Percentiles rank a stretch among this genome's conserved stretches.
Evolutionary conservation across 2,797 vertebrate genomes (phyloP).

Genomic region (Coccyzus lansbergi): DNA sequence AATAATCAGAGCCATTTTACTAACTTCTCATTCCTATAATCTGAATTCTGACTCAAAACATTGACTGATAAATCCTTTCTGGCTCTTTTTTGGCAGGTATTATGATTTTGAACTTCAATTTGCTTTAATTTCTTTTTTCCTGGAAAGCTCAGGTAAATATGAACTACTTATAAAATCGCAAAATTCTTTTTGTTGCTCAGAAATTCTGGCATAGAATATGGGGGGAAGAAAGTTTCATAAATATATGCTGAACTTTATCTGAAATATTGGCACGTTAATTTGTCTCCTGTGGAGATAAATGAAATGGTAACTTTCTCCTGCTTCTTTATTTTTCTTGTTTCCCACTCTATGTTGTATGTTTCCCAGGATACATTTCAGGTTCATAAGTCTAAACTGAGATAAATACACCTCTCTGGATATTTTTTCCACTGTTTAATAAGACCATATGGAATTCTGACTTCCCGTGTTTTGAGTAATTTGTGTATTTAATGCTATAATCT

Average conservation of each 20-base stretch:
- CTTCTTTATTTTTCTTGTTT: slow-evolving; percentile 31
- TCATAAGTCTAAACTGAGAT: not conserved
- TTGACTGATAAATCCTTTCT: not conserved
- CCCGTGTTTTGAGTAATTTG: not conserved
- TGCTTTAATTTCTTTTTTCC: not conserved
- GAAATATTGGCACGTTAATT: not conserved
- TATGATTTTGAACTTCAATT: not conserved
- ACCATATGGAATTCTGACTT: not conserved
- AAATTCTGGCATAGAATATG: not conserved
- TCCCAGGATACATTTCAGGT: not conserved
- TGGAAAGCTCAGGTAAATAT: not conserved
- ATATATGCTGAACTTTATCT: not conserved
- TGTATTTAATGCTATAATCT: not conserved
- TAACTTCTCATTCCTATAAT: not conserved
- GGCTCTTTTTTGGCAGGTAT: not conserved
- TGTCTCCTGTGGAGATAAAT: not conserved
- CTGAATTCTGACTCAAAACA: not conserved
- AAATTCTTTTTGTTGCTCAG: not conserved
- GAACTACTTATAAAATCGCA: not conserved
- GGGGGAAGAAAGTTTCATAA: not conserved
- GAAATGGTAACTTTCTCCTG: not conserved
- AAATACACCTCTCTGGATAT: not conserved
- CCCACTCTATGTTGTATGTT: not conserved
- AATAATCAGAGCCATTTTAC: not conserved
- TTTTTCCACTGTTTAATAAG: not conserved